Conservation (phyloP, 1,140 invertebrate species). For the Neotoxoptera formosana region DNA sequence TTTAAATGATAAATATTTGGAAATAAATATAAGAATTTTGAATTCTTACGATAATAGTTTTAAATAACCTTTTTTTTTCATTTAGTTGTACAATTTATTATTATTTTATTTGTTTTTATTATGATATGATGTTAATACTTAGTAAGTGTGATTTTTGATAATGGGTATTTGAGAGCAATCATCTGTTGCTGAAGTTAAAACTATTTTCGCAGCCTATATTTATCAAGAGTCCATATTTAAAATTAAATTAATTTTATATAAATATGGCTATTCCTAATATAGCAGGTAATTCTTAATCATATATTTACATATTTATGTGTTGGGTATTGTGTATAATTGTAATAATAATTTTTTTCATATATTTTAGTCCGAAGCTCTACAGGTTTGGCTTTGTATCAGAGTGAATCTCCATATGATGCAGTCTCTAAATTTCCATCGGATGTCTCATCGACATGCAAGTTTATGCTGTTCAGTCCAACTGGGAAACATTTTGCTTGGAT, state of each 20-base stretch:
- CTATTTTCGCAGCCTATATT: neutral
- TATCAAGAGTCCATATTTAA: neutral
- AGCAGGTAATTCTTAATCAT: constrained; percentile 18
- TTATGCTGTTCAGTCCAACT: constrained; percentile 73
- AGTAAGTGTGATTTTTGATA: neutral
- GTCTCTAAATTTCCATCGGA: constrained; percentile 70
- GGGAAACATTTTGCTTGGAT: constrained; percentile 75
- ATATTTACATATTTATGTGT: too few species aligned
- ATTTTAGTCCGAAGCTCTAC: constrained; percentile 67
- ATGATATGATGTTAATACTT: too few species aligned
- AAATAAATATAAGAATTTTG: neutral
- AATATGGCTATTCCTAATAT: constrained; percentile 38
- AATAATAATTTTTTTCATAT: constrained; percentile 58
- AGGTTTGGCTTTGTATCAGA: constrained; percentile 66
- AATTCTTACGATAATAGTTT: constrained; percentile 25
- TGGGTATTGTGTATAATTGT: constrained; percentile 22
- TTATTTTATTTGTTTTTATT: neutral
- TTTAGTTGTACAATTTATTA: neutral
- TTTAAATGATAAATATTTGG: neutral
- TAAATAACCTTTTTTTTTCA: neutral
- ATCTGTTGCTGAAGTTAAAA: neutral
- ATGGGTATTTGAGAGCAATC: neutral
- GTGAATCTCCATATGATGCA: constrained; percentile 68
- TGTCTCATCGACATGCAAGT: constrained; percentile 71
- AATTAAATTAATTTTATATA: neutral